A percentile compares a stretch with the other conserved stretches of the same genome.
phyloP scores from a whole-genome alignment of 2,888 invertebrate genomes.

The Apoda limacodes region DNA sequence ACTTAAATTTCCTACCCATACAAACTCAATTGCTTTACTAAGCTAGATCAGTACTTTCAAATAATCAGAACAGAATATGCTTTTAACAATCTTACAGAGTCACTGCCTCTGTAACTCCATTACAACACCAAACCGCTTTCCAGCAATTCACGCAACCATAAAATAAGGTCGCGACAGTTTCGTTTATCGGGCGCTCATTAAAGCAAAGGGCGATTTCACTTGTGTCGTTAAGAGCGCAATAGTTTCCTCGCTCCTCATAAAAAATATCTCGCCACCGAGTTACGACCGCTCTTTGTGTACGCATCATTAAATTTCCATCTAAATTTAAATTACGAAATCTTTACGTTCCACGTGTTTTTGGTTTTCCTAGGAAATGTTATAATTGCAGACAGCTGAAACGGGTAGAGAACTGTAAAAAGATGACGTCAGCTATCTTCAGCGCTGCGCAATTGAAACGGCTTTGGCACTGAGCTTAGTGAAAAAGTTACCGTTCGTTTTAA shows the following conservation, averaged over 20 bases:
- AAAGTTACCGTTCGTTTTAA: constrained; percentile 71
- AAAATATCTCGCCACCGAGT: constrained; percentile 69
- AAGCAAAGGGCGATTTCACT: constrained; percentile 68
- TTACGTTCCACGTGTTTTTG: constrained; percentile 66
- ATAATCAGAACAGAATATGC: no score
- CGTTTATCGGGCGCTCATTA: constrained; percentile 71
- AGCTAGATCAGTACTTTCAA: no score
- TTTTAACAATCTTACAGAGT: no score
- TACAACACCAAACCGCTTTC: constrained; percentile 66
- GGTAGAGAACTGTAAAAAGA: constrained; percentile 65
- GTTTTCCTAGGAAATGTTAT: constrained; percentile 69
- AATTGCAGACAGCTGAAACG: constrained; percentile 65
- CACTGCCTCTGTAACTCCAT: no score
- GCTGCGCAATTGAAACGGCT: constrained; percentile 70
- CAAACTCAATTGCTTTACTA: no score
- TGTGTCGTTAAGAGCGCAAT: constrained; percentile 71
- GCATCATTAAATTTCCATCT: constrained; percentile 71
- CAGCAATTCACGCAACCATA: constrained; percentile 62
- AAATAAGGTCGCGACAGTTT: constrained; percentile 68
- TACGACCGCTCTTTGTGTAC: constrained; percentile 69
- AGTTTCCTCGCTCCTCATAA: constrained; percentile 70
- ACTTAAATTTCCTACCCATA: no score
- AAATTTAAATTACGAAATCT: constrained; percentile 69
- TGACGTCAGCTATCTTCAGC: constrained; percentile 71
- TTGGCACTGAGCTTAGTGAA: constrained; percentile 69